These are phyloP conservation scores for Erebia aethiops DNA, from an alignment of 2,888 invertebrate species.

Conservation along the genomic window DNA sequence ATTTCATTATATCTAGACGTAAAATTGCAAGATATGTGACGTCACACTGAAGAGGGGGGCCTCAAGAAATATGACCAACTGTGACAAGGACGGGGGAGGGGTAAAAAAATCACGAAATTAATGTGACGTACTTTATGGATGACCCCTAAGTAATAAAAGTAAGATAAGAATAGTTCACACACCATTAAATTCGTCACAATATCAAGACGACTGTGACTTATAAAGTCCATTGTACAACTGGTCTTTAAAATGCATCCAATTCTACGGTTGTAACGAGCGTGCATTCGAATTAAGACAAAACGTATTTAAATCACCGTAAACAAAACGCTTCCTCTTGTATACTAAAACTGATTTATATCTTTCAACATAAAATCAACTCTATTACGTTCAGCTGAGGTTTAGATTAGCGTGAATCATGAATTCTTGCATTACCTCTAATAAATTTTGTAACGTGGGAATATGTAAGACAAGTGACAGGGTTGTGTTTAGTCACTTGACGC, in stretches of 20 bases:
- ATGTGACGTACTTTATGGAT: too few species aligned
- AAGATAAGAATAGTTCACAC: neutral
- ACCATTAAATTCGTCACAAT: neutral
- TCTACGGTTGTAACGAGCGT: neutral
- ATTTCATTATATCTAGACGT: too few species aligned
- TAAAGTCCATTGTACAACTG: neutral
- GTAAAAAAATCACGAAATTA: too few species aligned
- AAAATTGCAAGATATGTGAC: too few species aligned
- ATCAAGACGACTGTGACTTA: neutral
- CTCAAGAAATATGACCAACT: too few species aligned
- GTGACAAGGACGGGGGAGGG: too few species aligned
- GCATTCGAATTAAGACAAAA: slow-evolving; percentile 15
- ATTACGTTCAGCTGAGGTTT: slow-evolving; percentile 18
- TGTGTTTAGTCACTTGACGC: slow-evolving; percentile 41
- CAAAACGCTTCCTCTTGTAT: slow-evolving; percentile 21
- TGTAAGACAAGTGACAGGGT: slow-evolving; percentile 50
- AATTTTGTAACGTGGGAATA: slow-evolving; percentile 59
- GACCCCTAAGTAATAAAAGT: too few species aligned
- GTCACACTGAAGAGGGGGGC: too few species aligned
- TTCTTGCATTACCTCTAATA: slow-evolving; percentile 52
- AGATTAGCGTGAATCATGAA: slow-evolving; percentile 32
- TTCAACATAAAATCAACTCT: slow-evolving; percentile 35
- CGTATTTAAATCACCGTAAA: slow-evolving; percentile 14
- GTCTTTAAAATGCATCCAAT: neutral
- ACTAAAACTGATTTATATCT: slow-evolving; percentile 14